Conservation (phyloP, 2,888 invertebrate species). For the Heliothis peltigera region DNA sequence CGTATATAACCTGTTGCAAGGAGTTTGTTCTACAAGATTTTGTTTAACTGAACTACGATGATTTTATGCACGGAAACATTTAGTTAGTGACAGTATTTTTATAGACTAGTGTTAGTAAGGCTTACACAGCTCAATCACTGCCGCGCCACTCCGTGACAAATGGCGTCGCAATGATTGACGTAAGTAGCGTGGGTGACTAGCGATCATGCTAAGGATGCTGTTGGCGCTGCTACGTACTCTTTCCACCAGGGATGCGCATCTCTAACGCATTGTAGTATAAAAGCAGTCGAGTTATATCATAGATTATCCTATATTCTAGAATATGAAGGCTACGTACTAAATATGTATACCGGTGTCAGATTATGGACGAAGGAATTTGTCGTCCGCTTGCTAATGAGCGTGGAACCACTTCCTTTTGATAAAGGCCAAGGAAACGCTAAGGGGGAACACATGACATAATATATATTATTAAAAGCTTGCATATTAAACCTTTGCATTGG, state of each 20-base stretch:
- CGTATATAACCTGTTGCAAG: slow-evolving; percentile 53
- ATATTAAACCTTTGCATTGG: slow-evolving; percentile 1
- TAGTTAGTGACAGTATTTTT: no score
- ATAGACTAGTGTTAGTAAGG: no score
- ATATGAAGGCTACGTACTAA: slow-evolving; percentile 4
- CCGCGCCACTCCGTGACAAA: background rate
- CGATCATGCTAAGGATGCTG: slow-evolving; percentile 1
- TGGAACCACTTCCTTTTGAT: slow-evolving; percentile 38
- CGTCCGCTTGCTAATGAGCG: slow-evolving; percentile 39
- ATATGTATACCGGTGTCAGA: slow-evolving; percentile 23
- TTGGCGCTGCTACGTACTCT: no score
- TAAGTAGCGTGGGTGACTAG: background rate
- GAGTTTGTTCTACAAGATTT: slow-evolving; percentile 25
- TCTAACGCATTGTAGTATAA: no score
- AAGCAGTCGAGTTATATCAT: background rate
- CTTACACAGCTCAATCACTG: background rate
- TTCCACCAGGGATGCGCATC: no score
- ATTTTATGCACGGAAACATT: slow-evolving; percentile 5
- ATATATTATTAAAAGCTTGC: slow-evolving; percentile 29
- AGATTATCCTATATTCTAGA: background rate
- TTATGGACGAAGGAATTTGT: slow-evolving; percentile 26
- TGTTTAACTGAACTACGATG: slow-evolving; percentile 21
- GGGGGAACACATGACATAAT: slow-evolving; percentile 20
- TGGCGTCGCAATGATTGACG: background rate
- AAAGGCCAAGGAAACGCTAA: slow-evolving; percentile 32